These are phyloP conservation scores for Amphibalanus amphitrite DNA, from an alignment of 1,140 invertebrate genomes.

Conservation along the genomic window DNA sequence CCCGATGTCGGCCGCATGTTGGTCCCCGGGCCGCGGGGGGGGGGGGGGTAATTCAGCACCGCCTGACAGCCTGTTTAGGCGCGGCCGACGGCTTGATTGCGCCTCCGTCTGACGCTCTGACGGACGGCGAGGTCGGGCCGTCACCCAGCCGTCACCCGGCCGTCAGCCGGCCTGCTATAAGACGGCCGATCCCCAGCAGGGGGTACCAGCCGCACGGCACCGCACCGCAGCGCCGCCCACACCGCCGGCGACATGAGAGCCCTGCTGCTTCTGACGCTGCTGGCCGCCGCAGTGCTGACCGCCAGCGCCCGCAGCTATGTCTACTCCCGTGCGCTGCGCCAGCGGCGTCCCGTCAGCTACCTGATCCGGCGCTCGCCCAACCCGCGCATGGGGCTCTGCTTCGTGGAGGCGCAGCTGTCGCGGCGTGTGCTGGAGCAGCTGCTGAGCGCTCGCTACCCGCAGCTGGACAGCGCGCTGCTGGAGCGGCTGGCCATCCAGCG, in stretches of 20 bases:
- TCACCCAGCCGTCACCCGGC: too few relatives aligned
- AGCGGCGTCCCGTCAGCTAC: neutral
- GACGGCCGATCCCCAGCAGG: too few relatives aligned
- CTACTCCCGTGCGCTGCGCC: neutral
- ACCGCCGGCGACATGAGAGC: neutral
- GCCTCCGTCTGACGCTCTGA: too few relatives aligned
- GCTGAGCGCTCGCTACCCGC: neutral
- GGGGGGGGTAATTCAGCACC: too few relatives aligned
- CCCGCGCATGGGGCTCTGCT: neutral
- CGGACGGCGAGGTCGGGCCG: too few relatives aligned
- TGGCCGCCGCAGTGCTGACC: neutral
- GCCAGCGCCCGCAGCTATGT: neutral
- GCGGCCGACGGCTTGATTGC: too few relatives aligned
- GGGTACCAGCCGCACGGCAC: too few relatives aligned
- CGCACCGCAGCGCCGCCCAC: too few relatives aligned
- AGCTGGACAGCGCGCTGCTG: neutral
- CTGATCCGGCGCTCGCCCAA: neutral
- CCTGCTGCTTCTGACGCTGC: neutral
- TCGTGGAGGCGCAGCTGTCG: neutral
- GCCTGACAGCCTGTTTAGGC: too few relatives aligned
- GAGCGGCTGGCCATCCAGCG: neutral
- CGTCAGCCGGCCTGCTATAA: too few relatives aligned
- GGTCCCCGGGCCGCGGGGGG: too few relatives aligned
- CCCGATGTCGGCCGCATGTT: too few relatives aligned
- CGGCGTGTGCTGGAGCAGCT: neutral